Percentiles rank a stretch among this genome's conserved stretches.
These are phyloP conservation scores for Parus major DNA, from an alignment of 2,113 vertebrate genomes.

Conservation along the genomic window DNA sequence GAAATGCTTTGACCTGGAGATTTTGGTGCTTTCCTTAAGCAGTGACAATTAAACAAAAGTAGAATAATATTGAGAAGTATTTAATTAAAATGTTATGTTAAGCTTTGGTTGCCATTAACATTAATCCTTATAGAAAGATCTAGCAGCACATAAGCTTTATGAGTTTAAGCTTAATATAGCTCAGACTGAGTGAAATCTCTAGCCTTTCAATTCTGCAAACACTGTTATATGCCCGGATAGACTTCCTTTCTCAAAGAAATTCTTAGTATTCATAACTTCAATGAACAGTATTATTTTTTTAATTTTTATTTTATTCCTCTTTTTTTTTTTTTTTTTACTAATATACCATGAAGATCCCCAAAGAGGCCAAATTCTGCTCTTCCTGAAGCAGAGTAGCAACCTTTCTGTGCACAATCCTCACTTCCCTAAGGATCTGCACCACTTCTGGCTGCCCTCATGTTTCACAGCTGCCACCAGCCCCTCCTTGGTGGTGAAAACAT, in stretches of 20 bases:
- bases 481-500: not conserved
- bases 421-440: not conserved
- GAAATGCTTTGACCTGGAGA: not conserved
- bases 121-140: not conserved
- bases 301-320: not conserved
- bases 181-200: not conserved
- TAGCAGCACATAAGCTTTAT: not conserved
- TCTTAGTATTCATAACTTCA: not conserved
- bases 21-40: not conserved
- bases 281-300: not conserved
- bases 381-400: not conserved
- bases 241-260: not conserved
- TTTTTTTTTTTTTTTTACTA: not conserved
- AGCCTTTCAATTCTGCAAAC: not conserved
- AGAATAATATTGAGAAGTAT: not conserved
- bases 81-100: not conserved
- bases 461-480: not conserved
- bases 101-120: not conserved
- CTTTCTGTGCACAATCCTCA: not conserved
- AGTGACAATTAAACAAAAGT: not conserved
- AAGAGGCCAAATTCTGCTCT: not conserved
- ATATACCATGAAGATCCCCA: not conserved
- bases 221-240: not conserved
- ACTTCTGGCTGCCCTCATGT: fast-evolving
- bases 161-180: not conserved